Base-by-base conservation (phyloP, 23 tunicate species). In the Halocynthia aurantium region DNA sequence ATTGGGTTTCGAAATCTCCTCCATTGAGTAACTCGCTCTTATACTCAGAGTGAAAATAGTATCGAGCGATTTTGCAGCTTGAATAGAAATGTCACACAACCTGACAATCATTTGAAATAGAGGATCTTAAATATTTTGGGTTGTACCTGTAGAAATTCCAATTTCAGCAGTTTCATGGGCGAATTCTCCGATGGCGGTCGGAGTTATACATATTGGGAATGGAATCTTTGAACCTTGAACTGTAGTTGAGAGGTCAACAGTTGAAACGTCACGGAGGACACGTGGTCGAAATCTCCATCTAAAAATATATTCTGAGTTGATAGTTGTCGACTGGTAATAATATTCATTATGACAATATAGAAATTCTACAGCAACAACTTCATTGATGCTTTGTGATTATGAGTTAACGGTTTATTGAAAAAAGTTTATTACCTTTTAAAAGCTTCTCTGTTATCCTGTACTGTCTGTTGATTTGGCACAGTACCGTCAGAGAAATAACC, bases 171-270 rank as follows among this genome's bases (percentile, higher is more conserved):
- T 8, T 9, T 58, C 50, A 22, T 83, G 81, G 49, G 95, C 95
- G 81, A 88, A 66, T 73, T 67, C 80, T 55, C 84, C 79, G 82
- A 83, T 78, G 6, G 95, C 88, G 55, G 95, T 88, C 8, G 95
- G 77, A 22, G 95, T 85, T 0, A 88, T 61, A 67, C 84, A 84
- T 51, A 88, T 55, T 8, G 95, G 95, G 75, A 88, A 83, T 40
- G 53, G 44, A 6, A 88, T 60, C 51, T 57, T 75, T 9, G 49
- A 18, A 13, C 95, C 95, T 22, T 84, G 84, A 20, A 88, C 76
- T 19, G 77, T 13, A 8, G 84, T 80, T 57, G 85, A 80, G 52
- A 64, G 19, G 78, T 88, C 88, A 40, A 84, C 76, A 15, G 7
- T 50, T 5, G 95, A 88, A 8, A 88, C 95, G 80, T 88, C 88